Evolutionary conservation across 2,113 vertebrate species (phyloP).

Genomic region (Callithrix jacchus): DNA sequence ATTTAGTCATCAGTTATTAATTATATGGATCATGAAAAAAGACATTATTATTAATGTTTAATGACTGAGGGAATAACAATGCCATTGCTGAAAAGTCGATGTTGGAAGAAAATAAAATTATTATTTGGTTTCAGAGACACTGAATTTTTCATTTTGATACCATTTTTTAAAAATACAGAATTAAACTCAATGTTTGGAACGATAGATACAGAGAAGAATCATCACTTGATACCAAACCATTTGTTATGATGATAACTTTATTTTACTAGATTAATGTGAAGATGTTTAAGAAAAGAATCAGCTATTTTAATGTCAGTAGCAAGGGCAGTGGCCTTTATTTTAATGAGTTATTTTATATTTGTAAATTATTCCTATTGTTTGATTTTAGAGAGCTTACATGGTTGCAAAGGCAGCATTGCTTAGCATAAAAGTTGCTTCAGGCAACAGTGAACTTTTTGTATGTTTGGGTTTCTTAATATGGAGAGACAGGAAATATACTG

Average conservation of each 20-base stretch:
- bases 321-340: background rate
- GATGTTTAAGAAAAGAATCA: background rate
- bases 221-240: background rate
- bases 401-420: background rate
- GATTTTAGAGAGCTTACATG: background rate
- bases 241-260: constrained; percentile 8
- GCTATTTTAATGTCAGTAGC: background rate
- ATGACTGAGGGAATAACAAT: background rate
- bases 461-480: background rate
- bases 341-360: background rate
- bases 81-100: background rate
- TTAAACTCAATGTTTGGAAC: background rate
- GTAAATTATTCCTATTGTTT: background rate
- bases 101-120: background rate
- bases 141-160: background rate
- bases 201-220: background rate
- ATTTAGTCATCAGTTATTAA: background rate
- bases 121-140: background rate
- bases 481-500: background rate
- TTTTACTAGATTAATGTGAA: background rate
- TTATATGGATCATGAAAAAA: background rate
- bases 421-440: background rate
- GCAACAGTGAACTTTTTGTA: background rate
- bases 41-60: background rate
- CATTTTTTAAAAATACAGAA: background rate